Conservation (phyloP, 2,888 invertebrate genomes). For the Caenorhabditis sulstoni region DNA sequence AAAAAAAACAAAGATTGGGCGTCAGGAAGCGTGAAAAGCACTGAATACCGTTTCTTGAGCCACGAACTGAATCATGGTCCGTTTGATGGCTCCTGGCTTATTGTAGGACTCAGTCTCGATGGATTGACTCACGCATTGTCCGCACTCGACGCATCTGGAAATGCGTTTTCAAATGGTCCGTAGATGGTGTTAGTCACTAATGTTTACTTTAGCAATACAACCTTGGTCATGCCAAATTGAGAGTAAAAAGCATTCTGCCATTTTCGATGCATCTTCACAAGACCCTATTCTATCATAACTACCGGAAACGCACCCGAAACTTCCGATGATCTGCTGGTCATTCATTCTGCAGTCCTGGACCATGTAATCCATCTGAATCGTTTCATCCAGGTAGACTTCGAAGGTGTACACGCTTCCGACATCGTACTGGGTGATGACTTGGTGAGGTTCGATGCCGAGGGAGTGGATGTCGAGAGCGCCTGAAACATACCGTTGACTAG, state of each 20-base stretch:
- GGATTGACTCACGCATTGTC: slow-evolving; percentile 47
- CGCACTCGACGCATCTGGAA: slow-evolving; percentile 64
- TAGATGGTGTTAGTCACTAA: no score
- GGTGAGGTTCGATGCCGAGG: background rate
- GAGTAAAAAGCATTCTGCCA: no score
- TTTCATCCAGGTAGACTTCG: slow-evolving; percentile 71
- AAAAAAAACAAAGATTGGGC: background rate
- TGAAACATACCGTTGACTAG: no score
- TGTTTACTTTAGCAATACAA: no score
- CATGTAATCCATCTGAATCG: slow-evolving; percentile 69
- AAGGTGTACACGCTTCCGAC: slow-evolving; percentile 70
- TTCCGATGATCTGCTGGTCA: slow-evolving; percentile 64
- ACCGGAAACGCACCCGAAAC: slow-evolving; percentile 67
- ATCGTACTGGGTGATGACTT: slow-evolving; percentile 21
- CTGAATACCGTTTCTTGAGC: slow-evolving; percentile 52
- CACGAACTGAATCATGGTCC: slow-evolving; percentile 72
- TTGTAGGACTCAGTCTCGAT: slow-evolving; percentile 67
- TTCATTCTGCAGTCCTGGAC: slow-evolving; percentile 71
- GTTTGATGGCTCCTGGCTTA: slow-evolving; percentile 70
- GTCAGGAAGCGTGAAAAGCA: background rate
- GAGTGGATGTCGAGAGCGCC: slow-evolving; percentile 44
- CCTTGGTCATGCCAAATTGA: no score
- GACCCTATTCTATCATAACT: background rate
- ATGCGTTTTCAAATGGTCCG: no score
- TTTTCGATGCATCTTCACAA: no score